These are phyloP conservation scores for Urechis unicinctus DNA, from an alignment of 2,888 invertebrate genomes.

Conservation along the genomic window DNA sequence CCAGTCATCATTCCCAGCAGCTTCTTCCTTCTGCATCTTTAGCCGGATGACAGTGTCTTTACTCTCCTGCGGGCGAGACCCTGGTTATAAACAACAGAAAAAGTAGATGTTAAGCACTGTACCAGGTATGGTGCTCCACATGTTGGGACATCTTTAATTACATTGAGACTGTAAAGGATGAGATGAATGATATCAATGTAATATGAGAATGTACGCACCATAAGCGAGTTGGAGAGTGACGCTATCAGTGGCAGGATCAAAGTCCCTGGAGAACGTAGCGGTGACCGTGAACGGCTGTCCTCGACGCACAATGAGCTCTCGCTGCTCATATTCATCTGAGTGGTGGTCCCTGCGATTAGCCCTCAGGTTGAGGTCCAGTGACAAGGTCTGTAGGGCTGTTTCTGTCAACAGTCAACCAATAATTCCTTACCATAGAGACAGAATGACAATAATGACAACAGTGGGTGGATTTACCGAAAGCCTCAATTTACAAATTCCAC, in stretches of 20 bases:
- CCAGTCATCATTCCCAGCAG: not conserved
- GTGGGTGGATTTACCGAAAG: no score
- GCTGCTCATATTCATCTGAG: not conserved
- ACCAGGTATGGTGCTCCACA: no score
- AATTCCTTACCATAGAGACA: no score
- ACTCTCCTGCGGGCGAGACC: not conserved
- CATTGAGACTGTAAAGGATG: no score
- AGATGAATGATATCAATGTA: no score
- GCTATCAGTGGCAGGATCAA: not conserved
- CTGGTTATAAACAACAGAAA: not conserved
- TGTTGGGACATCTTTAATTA: no score
- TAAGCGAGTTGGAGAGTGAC: not conserved
- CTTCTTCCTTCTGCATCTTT: not conserved
- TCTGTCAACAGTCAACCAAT: not conserved
- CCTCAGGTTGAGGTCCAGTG: not conserved
- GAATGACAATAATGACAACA: no score
- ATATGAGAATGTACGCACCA: no score
- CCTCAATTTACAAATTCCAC: no score
- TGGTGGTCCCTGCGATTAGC: not conserved
- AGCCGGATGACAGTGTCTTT: not conserved
- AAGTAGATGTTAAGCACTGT: not conserved
- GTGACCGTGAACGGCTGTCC: not conserved
- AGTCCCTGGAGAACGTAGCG: not conserved
- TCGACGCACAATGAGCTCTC: not conserved
- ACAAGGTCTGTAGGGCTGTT: not conserved